Conservation (phyloP, 2,888 invertebrate genomes). For the Caradrina kadenii region DNA sequence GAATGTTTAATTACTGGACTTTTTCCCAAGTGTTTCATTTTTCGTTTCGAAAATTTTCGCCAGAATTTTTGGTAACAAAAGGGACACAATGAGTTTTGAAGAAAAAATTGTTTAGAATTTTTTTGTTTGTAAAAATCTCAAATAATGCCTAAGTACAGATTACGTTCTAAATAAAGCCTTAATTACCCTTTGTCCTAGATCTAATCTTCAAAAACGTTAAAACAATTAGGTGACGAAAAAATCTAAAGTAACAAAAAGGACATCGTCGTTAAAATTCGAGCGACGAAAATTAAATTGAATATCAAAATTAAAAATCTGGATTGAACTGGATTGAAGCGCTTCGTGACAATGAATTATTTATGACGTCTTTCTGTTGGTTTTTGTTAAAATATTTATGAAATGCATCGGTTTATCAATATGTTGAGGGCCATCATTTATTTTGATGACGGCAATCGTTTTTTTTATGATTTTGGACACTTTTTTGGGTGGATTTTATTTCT, state of each 20-base stretch:
- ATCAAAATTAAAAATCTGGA: constrained; percentile 54
- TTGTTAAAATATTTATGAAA: constrained; percentile 43
- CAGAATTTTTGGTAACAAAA: not conserved
- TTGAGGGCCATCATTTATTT: constrained; percentile 3
- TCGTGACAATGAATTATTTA: constrained; percentile 59
- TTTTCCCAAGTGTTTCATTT: constrained; percentile 32
- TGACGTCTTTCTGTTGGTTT: constrained; percentile 35
- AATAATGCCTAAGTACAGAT: not conserved
- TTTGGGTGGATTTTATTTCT: not conserved
- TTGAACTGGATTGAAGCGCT: constrained; percentile 46
- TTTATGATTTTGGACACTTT: not conserved
- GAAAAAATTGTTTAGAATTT: not conserved
- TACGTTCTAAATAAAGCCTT: not conserved
- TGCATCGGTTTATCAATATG: constrained; percentile 48
- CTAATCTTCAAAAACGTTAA: constrained; percentile 1
- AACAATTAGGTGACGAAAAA: constrained; percentile 24
- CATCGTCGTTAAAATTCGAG: constrained; percentile 38
- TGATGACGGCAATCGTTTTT: too few species aligned
- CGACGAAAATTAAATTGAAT: constrained; percentile 48
- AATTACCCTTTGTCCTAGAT: constrained; percentile 31
- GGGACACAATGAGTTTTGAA: constrained; percentile 2
- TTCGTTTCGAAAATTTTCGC: constrained; percentile 17
- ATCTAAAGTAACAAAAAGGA: constrained; percentile 26
- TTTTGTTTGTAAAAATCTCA: not conserved
- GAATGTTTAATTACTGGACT: constrained; percentile 69